Evolutionary conservation across 2,888 invertebrate species (phyloP).

Genomic region (Galerucella nymphaeae): DNA sequence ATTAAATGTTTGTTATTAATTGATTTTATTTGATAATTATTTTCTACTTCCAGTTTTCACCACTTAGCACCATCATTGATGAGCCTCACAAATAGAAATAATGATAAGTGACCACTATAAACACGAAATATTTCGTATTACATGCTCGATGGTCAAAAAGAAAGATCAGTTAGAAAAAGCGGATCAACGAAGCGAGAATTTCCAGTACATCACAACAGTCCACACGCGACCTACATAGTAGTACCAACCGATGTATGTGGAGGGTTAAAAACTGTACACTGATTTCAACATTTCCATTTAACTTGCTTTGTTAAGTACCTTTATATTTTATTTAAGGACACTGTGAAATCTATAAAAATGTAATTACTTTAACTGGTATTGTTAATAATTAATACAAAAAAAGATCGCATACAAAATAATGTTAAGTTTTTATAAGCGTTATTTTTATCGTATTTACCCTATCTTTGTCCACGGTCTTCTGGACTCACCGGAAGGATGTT

Average conservation of each 20-base stretch:
- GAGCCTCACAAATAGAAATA: too few relatives aligned
- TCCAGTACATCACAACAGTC: background rate
- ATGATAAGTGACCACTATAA: background rate
- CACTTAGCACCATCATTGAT: too few relatives aligned
- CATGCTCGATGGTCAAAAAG: background rate
- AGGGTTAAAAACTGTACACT: background rate
- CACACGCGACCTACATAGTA: background rate
- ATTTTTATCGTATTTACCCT: slow-evolving; percentile 13
- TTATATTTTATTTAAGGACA: too few relatives aligned
- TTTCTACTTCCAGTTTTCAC: too few relatives aligned
- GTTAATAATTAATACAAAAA: too few relatives aligned
- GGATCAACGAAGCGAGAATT: background rate
- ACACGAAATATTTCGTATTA: background rate
- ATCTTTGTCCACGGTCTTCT: slow-evolving; percentile 33
- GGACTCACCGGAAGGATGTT: slow-evolving; percentile 41
- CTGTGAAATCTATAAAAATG: too few relatives aligned
- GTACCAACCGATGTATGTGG: background rate
- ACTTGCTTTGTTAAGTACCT: too few relatives aligned
- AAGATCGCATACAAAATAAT: background rate
- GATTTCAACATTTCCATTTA: too few relatives aligned
- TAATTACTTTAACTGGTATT: too few relatives aligned
- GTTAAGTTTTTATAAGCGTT: background rate
- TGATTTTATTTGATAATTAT: too few relatives aligned
- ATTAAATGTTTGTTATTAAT: too few relatives aligned
- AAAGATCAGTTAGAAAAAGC: background rate